Conservation (phyloP, 2,113 vertebrate species). For the Myrmecobius fasciatus region DNA sequence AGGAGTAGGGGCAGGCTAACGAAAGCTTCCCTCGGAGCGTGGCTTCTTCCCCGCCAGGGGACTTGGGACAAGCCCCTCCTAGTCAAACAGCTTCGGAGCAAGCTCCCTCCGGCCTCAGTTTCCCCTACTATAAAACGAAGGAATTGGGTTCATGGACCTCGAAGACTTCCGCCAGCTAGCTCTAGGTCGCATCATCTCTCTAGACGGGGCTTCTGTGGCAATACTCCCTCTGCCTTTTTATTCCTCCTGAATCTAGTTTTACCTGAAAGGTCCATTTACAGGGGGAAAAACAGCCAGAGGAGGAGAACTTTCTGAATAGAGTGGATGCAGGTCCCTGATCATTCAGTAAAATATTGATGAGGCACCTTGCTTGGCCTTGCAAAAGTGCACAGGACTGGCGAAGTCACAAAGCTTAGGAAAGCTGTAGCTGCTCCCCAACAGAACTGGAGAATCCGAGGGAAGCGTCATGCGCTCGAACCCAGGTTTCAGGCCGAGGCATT, state of each 20-base stretch:
- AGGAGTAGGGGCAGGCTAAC: background rate
- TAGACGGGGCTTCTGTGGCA: background rate
- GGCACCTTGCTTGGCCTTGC: background rate
- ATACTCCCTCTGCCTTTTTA: background rate
- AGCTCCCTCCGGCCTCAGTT: background rate
- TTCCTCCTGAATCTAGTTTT: background rate
- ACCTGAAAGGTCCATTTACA: background rate
- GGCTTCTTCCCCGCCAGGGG: background rate
- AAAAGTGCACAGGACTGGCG: background rate
- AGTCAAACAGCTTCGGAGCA: background rate
- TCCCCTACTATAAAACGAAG: background rate
- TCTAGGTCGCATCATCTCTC: background rate
- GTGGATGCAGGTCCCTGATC: background rate
- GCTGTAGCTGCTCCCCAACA: background rate
- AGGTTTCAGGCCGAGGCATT: background rate
- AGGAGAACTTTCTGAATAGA: background rate
- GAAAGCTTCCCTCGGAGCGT: background rate
- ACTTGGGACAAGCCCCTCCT: background rate
- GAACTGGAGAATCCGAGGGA: background rate
- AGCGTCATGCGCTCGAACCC: background rate
- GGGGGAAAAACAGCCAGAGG: background rate
- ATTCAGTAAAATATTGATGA: background rate
- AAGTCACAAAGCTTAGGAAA: background rate
- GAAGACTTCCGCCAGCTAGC: background rate
- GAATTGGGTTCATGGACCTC: background rate